phyloP scores from a whole-genome alignment of 1,140 invertebrate genomes.

The Drosophila pruinosa region DNA sequence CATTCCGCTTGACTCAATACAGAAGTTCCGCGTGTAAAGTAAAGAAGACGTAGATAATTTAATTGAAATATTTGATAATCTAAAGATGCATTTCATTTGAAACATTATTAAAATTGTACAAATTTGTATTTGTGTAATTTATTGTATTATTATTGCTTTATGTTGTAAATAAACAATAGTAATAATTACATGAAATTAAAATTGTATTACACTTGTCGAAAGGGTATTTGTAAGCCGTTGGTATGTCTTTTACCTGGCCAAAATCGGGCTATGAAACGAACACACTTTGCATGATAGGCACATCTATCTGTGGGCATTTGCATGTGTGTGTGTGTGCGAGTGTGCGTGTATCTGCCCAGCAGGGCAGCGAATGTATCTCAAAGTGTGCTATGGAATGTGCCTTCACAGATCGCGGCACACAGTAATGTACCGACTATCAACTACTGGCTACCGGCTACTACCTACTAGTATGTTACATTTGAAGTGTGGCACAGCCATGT shows the following conservation, averaged over 20 bases:
- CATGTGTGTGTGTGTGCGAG: not conserved
- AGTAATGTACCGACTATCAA: conserved; percentile 56
- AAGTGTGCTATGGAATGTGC: conserved; percentile 75
- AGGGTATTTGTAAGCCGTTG: not conserved
- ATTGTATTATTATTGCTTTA: too few relatives aligned
- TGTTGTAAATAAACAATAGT: too few relatives aligned
- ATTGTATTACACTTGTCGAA: not conserved
- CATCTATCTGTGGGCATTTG: not conserved
- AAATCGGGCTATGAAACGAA: conserved; percentile 23
- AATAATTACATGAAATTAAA: too few relatives aligned
- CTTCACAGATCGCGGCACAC: conserved; percentile 79
- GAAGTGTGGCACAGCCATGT: conserved; percentile 74
- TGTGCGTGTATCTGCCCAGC: conserved; percentile 9
- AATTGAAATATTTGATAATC: too few relatives aligned
- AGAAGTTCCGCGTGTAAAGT: too few relatives aligned
- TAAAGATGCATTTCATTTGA: too few relatives aligned
- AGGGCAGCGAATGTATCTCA: conserved; percentile 47
- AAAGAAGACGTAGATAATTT: too few relatives aligned
- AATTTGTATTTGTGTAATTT: too few relatives aligned
- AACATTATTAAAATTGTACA: too few relatives aligned
- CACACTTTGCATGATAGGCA: conserved; percentile 54
- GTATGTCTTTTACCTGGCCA: not conserved
- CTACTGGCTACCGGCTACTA: not conserved
- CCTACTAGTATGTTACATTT: conserved; percentile 29
- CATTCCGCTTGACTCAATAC: not conserved